Evolutionary conservation across 2,888 invertebrate genomes (phyloP).

Genomic region (Melanargia galathea): DNA sequence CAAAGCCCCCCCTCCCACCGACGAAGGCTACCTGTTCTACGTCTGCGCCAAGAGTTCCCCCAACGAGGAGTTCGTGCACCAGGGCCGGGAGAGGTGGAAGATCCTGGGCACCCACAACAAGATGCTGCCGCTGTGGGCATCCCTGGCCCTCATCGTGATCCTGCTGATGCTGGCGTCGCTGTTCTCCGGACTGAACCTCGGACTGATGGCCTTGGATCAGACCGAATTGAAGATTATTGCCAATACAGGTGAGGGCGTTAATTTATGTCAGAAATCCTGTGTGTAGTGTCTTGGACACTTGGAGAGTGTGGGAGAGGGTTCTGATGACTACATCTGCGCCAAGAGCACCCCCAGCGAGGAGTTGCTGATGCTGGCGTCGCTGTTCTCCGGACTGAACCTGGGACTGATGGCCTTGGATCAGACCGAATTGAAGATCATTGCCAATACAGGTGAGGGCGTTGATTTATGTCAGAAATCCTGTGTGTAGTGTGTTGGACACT

Average conservation of each 20-base stretch:
- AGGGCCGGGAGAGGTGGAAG: constrained; percentile 85
- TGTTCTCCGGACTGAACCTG: constrained; percentile 98
- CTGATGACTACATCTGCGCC: constrained; percentile 72
- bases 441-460: constrained; percentile 84
- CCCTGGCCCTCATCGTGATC: constrained; percentile 86
- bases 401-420: constrained; percentile 98
- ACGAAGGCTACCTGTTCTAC: constrained; percentile 65
- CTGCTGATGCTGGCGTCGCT: constrained; percentile 95
- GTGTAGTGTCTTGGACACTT: too few species aligned
- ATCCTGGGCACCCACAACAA: constrained; percentile 86
- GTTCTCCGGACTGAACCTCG: constrained; percentile 98
- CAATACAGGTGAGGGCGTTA: constrained; percentile 82
- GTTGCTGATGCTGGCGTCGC: constrained; percentile 92
- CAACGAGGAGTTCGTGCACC: constrained; percentile 81
- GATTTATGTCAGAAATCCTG: background rate
- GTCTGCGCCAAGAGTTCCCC: constrained; percentile 61
- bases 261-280: background rate
- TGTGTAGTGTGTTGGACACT: too few species aligned
- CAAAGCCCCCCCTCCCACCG: constrained; percentile 58
- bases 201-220: constrained; percentile 97
- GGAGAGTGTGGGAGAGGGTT: too few species aligned
- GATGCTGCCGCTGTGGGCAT: constrained; percentile 89
- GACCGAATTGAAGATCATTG: constrained; percentile 96
- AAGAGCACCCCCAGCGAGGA: constrained; percentile 52
- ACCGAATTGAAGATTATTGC: constrained; percentile 97